Evolutionary conservation across 2,797 vertebrate genomes (phyloP).

Genomic region (Galaxias olidus): DNA sequence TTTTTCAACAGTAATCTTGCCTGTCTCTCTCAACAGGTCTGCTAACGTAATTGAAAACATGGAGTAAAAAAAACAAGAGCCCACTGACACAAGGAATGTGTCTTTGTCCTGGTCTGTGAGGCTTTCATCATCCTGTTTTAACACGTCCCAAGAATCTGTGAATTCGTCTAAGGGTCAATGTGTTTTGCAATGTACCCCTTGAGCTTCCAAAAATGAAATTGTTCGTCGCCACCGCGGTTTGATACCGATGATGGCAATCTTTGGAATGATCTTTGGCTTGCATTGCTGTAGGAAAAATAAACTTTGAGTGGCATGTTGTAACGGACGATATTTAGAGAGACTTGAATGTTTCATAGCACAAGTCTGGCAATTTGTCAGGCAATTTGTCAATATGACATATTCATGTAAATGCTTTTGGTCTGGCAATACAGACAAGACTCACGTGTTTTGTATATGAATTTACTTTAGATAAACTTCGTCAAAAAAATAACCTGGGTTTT

Average conservation of each 20-base stretch:
- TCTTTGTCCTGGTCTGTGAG: slow-evolving; percentile 63
- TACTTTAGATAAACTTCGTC: too few relatives aligned
- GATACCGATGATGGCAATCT: slow-evolving; percentile 37
- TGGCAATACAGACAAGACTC: not conserved
- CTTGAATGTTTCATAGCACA: slow-evolving; percentile 30
- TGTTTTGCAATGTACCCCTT: slow-evolving; percentile 57
- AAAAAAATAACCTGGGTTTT: too few relatives aligned
- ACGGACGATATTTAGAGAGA: slow-evolving; percentile 54
- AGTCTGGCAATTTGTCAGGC: slow-evolving; percentile 13
- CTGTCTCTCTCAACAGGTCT: slow-evolving; percentile 74
- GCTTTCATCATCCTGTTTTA: slow-evolving; percentile 67
- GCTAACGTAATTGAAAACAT: slow-evolving; percentile 72
- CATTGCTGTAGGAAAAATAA: slow-evolving; percentile 39
- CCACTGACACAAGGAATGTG: slow-evolving; percentile 73
- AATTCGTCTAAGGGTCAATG: slow-evolving; percentile 62
- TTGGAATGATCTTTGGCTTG: slow-evolving; percentile 48
- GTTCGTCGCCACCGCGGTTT: slow-evolving; percentile 35
- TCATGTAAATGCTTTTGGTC: slow-evolving; percentile 10
- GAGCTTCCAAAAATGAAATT: slow-evolving; percentile 61
- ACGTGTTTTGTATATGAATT: too few relatives aligned
- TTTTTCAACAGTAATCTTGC: slow-evolving; percentile 60
- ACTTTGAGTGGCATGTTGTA: slow-evolving; percentile 35
- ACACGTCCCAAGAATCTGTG: slow-evolving; percentile 72
- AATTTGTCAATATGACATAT: slow-evolving; percentile 48
- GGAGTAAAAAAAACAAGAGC: slow-evolving; percentile 64